Evolutionary conservation across 2,797 vertebrate genomes (phyloP), one percentile per base, ranked within the genome.

Genomic region (Lateolabrax maculatus): DNA sequence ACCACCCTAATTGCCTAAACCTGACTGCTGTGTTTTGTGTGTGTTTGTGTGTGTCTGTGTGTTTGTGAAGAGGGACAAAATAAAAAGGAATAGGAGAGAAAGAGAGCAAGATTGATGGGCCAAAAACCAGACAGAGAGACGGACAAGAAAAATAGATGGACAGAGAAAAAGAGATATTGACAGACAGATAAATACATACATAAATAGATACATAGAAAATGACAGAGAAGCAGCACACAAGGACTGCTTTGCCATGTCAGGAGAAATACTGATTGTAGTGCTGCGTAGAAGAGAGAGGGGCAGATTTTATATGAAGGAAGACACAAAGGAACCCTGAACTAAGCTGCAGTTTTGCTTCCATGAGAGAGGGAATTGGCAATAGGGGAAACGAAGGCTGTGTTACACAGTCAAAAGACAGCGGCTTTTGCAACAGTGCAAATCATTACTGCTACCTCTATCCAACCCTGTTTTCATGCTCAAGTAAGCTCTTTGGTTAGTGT

Each of bases 401-500:
- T 64, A 74, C 77, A 72, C 48, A 79, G 84, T 81, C 68, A 83
- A 85, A 87, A 83, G 80, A 85, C 57, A 21, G 79, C 36, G 12
- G 53, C 70, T 84, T 84, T 83, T 71, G 64, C 79, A 85, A 77
- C 48, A 77, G 75, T 61, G 11, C 65, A 81, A 87, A 80, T 86
- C 71, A 86, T 91, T 86, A 90, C 80, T 55, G 83, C 75, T 90
- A 65, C 75, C 80, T 84, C 84, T 57, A 53, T 67, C 76, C 84
- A 87, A 76, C 76, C 78, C 79, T 85, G 75, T 87, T 93, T 90
- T 88, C 75, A 87, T 84, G 83, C 89, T 86, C 77, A 90, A 83
- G 79, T 79, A 90, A 89, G 78, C 76, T 80, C 72, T 87, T 80
- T 84, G 69, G 82, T 87, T 61, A 72, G 60, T 57, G 67, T 85